A percentile compares a stretch with the other conserved stretches of the same genome.
These are phyloP conservation scores for Nibea coibor DNA, from an alignment of 2,113 vertebrate genomes.

Conservation along the genomic window DNA sequence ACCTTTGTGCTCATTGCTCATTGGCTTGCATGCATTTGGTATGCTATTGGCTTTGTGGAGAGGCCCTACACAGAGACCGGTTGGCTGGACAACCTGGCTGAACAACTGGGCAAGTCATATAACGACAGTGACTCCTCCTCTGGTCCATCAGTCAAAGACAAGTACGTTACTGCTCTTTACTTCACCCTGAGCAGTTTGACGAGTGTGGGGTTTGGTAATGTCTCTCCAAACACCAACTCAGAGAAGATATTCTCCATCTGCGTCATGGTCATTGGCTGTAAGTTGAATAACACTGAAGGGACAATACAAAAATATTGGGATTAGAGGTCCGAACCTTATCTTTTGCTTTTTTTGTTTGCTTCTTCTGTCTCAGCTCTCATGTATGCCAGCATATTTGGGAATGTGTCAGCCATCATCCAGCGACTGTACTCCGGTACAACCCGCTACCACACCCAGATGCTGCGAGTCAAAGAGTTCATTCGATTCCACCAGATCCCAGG, in stretches of 20 bases:
- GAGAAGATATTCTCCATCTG: constrained; percentile 99
- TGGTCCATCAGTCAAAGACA: constrained; percentile 95
- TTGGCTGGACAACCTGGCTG: constrained; percentile 95
- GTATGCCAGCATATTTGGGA: constrained; percentile 99
- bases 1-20: constrained; percentile 94
- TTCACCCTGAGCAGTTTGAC: constrained; percentile 99
- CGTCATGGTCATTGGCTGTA: constrained; percentile 98
- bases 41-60: constrained; percentile 94
- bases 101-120: constrained; percentile 94
- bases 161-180: constrained; percentile 97
- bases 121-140: constrained; percentile 90
- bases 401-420: constrained; percentile 98
- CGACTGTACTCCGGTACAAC: constrained; percentile 94
- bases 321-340: background rate
- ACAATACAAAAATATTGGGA: background rate
- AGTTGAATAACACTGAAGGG: constrained; percentile 77
- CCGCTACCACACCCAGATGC: constrained; percentile 97
- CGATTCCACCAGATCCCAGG: constrained; percentile 98
- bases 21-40: constrained; percentile 96
- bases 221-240: constrained; percentile 98
- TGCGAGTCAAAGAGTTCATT: constrained; percentile 96
- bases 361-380: constrained; percentile 89
- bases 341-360: background rate
- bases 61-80: constrained; percentile 95
- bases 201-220: constrained; percentile 96